Evolutionary conservation across 2,113 vertebrate species (phyloP), one percentile per base, ranked within the genome.

Genomic region (Corythornis cristatus): DNA sequence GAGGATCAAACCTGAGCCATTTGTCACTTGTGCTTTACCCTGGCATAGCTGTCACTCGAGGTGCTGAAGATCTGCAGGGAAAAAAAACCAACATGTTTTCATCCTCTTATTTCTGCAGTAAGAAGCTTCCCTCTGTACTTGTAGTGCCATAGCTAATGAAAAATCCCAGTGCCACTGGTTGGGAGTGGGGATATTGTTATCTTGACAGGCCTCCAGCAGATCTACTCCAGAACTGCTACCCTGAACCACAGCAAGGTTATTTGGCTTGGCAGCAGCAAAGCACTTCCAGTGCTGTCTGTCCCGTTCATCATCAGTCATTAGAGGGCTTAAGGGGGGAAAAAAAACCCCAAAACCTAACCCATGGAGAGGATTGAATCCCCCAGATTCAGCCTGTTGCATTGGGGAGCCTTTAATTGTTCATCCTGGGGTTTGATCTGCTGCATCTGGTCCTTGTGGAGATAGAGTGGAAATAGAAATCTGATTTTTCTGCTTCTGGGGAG

Each of bases 141-240:
- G 22, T 4, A 56, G 79, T 88, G 91, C 87, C 77, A 95, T 9
- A 31, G 33, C 45, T 77, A 94, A 92, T 85, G 72, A 92, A 92
- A 94, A 93, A 95, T 87, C 89, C 81, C 37, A 5, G 48, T 92
- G 87, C 67, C 1, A 11, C 25, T 1, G 33, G 62, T 62, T 94
- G n/a, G 12, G 45, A 33, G 60, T 87, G 68, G 89, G 92, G 71
- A 87, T 96, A 78, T 90, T 93, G 92, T 93, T 96, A 90, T 93
- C 94, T 95, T 96, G 96, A 96, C 89, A 90, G 81, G 74, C 57
- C 83, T 96, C 86, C 86, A 89, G 77, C 86, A 79, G 83, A 95
- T 94, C 89, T 75, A 0, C 77, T 93, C 53, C 58, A 31, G 57
- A 87, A 60, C 6, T 91, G 89, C 71, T 90, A 73, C 72, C 74